phyloP scores from a whole-genome alignment of 64 coral and sea anemone species.

The Actinia equina region DNA sequence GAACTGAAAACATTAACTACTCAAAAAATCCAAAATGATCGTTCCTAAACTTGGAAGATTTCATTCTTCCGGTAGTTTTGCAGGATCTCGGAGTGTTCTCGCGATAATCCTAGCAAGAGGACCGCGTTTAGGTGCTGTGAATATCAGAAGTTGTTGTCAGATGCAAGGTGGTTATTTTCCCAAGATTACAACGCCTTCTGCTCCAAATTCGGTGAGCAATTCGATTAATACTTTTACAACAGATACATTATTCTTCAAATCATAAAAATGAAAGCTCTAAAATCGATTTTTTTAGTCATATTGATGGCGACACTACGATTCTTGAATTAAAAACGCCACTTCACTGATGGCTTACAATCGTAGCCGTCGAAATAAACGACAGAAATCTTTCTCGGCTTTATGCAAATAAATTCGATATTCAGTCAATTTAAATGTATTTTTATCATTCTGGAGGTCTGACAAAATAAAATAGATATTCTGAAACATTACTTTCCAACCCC shows the following conservation, averaged over 20 bases:
- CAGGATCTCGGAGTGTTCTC: background rate
- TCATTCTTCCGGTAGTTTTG: background rate
- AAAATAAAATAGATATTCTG: too few species aligned
- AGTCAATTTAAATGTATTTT: too few species aligned
- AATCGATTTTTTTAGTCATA: background rate
- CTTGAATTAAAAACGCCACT: too few species aligned
- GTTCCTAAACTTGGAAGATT: background rate
- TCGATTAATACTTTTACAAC: background rate
- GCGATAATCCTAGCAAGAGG: background rate
- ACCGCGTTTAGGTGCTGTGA: background rate
- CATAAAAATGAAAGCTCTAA: background rate
- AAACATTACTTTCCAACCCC: too few species aligned
- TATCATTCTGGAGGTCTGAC: too few species aligned
- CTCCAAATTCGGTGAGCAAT: background rate
- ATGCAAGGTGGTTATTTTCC: background rate
- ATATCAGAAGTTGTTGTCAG: background rate
- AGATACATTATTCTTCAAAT: background rate
- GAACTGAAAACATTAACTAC: background rate
- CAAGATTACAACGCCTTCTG: background rate
- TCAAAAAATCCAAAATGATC: background rate
- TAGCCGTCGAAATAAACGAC: too few species aligned
- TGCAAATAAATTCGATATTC: too few species aligned
- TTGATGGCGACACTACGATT: background rate
- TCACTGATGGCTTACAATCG: too few species aligned
- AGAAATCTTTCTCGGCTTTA: too few species aligned